Conservation (phyloP, 2,888 invertebrate species). For the Neocrepidodera transversa region DNA sequence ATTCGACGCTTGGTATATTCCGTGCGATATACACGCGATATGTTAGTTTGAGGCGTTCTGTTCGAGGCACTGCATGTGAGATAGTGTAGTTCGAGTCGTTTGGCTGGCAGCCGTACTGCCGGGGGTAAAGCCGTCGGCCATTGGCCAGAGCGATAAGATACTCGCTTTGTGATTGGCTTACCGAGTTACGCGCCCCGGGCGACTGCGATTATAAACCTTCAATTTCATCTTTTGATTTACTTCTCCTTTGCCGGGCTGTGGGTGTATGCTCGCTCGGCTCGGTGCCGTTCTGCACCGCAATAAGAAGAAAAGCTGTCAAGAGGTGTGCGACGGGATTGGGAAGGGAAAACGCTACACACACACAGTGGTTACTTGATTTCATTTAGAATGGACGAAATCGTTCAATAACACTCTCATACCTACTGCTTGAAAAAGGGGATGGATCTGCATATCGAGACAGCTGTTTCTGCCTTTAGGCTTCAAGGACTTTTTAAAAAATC, state of each 20-base stretch:
- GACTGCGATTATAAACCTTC: conserved; percentile 57
- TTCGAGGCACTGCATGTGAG: conserved; percentile 55
- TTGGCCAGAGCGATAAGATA: conserved; percentile 57
- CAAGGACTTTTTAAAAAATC: no score
- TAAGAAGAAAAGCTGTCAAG: conserved; percentile 18
- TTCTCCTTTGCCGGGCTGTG: conserved; percentile 51
- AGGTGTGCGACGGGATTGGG: conserved; percentile 2
- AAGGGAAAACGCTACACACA: conserved; percentile 43
- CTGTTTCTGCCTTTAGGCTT: no score
- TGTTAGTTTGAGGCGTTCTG: conserved; percentile 51
- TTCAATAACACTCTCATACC: no score
- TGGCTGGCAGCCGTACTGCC: conserved; percentile 55
- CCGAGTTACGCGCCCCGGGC: conserved; percentile 58
- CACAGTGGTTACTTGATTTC: neutral
- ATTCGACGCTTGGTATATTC: conserved; percentile 25
- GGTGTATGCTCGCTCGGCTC: conserved; percentile 47
- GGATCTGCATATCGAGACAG: no score
- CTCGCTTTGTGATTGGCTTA: conserved; percentile 58
- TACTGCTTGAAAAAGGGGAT: no score
- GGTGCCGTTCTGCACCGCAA: conserved; percentile 39
- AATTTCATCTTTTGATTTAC: conserved; percentile 60
- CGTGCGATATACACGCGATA: conserved; percentile 35
- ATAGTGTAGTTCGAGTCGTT: conserved; percentile 52
- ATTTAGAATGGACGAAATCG: neutral
- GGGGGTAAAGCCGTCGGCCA: conserved; percentile 60